Conservation (phyloP, 2,888 invertebrate species). For the Athrips mouffetella region DNA sequence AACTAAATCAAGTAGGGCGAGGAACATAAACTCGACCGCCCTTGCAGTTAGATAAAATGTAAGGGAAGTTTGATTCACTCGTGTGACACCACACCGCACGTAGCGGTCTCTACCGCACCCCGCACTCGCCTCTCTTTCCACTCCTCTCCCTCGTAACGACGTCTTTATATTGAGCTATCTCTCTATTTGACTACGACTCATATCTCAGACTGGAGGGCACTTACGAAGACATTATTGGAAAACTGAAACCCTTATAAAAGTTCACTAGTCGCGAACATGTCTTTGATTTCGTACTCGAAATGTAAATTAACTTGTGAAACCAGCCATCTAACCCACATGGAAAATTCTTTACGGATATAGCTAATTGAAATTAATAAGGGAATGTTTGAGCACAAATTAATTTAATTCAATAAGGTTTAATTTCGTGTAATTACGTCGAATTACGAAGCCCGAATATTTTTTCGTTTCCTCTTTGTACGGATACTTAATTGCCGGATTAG, state of each 20-base stretch:
- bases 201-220: conserved; percentile 59
- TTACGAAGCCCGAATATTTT: conserved; percentile 28
- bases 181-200: conserved; percentile 70
- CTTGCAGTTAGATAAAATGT: conserved; percentile 74
- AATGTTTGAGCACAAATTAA: conserved; percentile 2
- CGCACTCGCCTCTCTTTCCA: conserved; percentile 27
- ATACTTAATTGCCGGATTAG: conserved; percentile 46
- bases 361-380: conserved; percentile 12
- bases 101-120: conserved; percentile 12
- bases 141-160: conserved; percentile 49
- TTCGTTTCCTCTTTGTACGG: conserved; percentile 39
- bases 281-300: neutral
- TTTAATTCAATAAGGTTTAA: conserved; percentile 15
- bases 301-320: conserved; percentile 12
- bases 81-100: conserved; percentile 59
- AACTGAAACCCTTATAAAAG: conserved; percentile 45
- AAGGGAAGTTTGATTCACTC: conserved; percentile 74
- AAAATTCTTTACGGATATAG: neutral
- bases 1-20: conserved; percentile 74
- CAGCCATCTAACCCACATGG: neutral
- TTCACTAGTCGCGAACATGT: conserved; percentile 18
- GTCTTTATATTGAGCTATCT: conserved; percentile 64
- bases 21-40: conserved; percentile 72
- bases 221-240: conserved; percentile 64
- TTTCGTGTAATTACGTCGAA: conserved; percentile 10